Conservation (phyloP, 1,140 invertebrate genomes). For the Drosophila takahashii region DNA sequence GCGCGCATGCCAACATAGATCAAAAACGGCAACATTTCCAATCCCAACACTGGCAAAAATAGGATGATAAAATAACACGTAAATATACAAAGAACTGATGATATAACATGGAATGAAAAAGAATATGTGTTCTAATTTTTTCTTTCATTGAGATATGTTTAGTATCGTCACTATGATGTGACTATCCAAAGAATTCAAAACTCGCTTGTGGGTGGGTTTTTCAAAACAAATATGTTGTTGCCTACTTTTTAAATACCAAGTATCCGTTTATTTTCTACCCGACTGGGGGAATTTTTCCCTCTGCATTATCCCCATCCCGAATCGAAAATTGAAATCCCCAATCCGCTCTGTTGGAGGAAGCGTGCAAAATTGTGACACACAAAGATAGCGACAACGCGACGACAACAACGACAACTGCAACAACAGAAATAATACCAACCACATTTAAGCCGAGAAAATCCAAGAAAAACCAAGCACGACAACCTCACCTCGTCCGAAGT, state of each 20-base stretch:
- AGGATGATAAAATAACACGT: too few species aligned
- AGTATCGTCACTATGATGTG: too few species aligned
- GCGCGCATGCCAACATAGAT: constrained; percentile 79
- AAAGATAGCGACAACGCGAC: constrained; percentile 70
- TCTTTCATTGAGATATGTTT: too few species aligned
- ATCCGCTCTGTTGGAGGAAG: constrained; percentile 57
- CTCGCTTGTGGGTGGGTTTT: too few species aligned
- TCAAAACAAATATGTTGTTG: too few species aligned
- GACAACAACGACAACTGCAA: constrained; percentile 34
- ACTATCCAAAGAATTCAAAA: too few species aligned
- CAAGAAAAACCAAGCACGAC: constrained; percentile 35
- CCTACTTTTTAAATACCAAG: too few species aligned
- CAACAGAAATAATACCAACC: constrained; percentile 16
- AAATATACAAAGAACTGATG: too few species aligned
- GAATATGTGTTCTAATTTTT: too few species aligned
- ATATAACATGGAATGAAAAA: too few species aligned
- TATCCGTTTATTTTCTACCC: too few species aligned
- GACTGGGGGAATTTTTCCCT: too few species aligned
- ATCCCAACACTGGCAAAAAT: constrained; percentile 20
- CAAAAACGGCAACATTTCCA: constrained; percentile 77
- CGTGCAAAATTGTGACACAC: constrained; percentile 80
- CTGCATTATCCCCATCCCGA: constrained; percentile 10
- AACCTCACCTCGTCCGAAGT: constrained; percentile 43
- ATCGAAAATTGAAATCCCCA: constrained; percentile 13
- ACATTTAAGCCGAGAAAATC: constrained; percentile 37